Conservation (phyloP, 2,113 vertebrate species). For the Artemisiospiza belli region DNA sequence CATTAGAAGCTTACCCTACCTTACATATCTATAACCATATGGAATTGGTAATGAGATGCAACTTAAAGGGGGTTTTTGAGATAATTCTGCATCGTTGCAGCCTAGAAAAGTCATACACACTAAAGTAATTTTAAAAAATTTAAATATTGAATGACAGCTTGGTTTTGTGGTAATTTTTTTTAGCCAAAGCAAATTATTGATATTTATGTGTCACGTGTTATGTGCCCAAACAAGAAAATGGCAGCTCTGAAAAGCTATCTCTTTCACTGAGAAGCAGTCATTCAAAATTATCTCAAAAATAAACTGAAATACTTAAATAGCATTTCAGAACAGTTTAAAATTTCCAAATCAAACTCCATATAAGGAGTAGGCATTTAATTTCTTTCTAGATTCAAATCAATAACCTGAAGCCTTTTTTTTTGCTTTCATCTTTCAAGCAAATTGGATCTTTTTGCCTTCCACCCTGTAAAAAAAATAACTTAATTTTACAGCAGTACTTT, state of each 20-base stretch:
- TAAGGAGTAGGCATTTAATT: not conserved
- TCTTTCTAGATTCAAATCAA: not conserved
- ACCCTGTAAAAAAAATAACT: not conserved
- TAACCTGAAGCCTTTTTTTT: not conserved
- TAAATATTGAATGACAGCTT: not conserved
- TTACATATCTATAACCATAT: not conserved
- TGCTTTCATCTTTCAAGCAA: not conserved
- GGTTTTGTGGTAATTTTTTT: not conserved
- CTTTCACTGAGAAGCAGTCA: not conserved
- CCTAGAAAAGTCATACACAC: not conserved
- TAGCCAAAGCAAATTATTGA: not conserved
- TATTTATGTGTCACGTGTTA: not conserved
- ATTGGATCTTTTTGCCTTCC: not conserved
- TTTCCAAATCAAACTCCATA: not conserved
- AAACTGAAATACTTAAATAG: not conserved
- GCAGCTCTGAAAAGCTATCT: not conserved
- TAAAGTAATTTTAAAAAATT: not conserved
- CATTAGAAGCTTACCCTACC: not conserved
- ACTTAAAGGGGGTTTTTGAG: not conserved
- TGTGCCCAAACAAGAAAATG: not conserved
- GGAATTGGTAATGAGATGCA: not conserved
- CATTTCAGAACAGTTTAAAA: not conserved
- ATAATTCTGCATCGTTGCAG: not conserved
- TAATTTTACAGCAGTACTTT: not conserved
- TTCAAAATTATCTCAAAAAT: not conserved